These are phyloP conservation scores for Orthonychiurus folsomi DNA, from an alignment of 2,888 invertebrate genomes.

Conservation along the genomic window DNA sequence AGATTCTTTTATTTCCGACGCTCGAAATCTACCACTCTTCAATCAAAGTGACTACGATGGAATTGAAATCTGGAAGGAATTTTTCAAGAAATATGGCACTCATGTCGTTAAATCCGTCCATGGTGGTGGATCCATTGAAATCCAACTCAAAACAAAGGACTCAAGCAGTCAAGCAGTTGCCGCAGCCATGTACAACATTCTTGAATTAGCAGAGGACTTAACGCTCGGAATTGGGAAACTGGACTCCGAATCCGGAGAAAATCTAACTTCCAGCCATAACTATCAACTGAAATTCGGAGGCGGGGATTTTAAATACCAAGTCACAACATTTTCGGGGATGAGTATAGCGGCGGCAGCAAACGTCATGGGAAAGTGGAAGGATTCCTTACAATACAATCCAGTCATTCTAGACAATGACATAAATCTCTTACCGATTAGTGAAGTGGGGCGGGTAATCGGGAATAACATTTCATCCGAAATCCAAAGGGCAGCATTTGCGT, in stretches of 20 bases:
- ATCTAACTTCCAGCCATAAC: too few relatives aligned
- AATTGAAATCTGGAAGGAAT: conserved; percentile 18
- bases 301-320: conserved; percentile 10
- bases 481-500: not conserved
- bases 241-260: too few relatives aligned
- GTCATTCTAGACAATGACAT: not conserved
- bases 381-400: conserved; percentile 10
- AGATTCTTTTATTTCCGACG: not conserved
- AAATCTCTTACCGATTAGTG: not conserved
- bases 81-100: conserved; percentile 26
- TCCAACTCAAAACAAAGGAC: conserved; percentile 12
- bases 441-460: not conserved
- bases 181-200: conserved; percentile 10
- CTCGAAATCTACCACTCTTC: conserved; percentile 7
- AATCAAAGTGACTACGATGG: conserved; percentile 13
- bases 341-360: conserved; percentile 3
- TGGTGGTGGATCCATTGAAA: conserved; percentile 24
- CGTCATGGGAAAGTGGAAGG: conserved; percentile 15
- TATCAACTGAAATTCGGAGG: conserved; percentile 12
- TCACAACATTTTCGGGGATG: conserved; percentile 1
- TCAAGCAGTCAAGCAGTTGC: conserved; percentile 5
- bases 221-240: not conserved
- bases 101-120: conserved; percentile 19
- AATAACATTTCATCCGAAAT: not conserved
- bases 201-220: conserved; percentile 22